Percentiles rank a stretch among this genome's conserved stretches.
These are phyloP conservation scores for Caenorhabditis inopinata DNA, from an alignment of 1,140 invertebrate species.

Conservation along the genomic window DNA sequence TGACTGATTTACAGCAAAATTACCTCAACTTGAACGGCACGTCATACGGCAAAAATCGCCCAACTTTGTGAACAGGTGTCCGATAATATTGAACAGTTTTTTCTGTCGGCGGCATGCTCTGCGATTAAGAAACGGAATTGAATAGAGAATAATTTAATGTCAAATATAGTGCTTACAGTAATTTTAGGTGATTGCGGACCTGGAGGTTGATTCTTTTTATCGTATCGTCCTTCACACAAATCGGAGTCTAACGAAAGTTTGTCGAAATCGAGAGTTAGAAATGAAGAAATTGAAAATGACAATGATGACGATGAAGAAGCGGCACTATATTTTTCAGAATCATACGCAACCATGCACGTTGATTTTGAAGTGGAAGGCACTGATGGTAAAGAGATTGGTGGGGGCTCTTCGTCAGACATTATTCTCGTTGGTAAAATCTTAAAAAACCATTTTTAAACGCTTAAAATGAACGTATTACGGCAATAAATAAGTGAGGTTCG, in stretches of 20 bases:
- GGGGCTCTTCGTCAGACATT: not conserved
- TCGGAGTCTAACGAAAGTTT: not conserved
- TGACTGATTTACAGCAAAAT: no score
- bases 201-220: not conserved
- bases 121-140: not conserved
- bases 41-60: not conserved
- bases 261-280: conserved; percentile 6
- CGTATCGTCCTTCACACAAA: not conserved
- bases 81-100: conserved; percentile 2
- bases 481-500: no score
- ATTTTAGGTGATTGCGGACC: not conserved
- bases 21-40: not conserved
- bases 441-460: no score
- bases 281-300: not conserved
- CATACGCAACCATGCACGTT: not conserved
- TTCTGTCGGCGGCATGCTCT: not conserved
- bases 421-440: not conserved
- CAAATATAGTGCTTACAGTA: not conserved
- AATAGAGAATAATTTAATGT: not conserved
- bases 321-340: not conserved
- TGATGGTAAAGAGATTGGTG: not conserved
- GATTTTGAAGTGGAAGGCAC: not conserved
- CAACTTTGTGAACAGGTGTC: not conserved
- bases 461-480: no score
- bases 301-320: not conserved